Conservation (phyloP, 30 jellyfish, hydroid and myxozoan genomes). For the Clytia hemisphaerica region DNA sequence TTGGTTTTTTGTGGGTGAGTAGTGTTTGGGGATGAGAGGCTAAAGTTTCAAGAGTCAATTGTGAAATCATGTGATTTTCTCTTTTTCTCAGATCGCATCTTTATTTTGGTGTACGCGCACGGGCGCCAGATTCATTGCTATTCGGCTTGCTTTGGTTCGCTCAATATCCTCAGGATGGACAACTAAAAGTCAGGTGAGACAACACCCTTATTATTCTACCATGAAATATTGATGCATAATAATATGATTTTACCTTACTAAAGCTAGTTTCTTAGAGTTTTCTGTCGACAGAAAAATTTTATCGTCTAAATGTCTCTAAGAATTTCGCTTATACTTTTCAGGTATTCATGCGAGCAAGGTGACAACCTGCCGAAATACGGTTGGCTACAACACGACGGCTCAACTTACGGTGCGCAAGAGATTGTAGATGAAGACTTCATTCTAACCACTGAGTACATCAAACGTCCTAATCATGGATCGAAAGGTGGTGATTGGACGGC, state of each 20-base stretch:
- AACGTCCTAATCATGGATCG: constrained; percentile 55
- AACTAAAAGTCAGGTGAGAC: constrained; percentile 61
- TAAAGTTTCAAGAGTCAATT: background rate
- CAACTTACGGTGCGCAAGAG: constrained; percentile 86
- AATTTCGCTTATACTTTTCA: constrained; percentile 2
- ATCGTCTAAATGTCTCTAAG: too few relatives aligned
- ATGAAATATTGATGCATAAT: background rate
- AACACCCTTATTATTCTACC: background rate
- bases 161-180: constrained; percentile 83
- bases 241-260: too few relatives aligned
- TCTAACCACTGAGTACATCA: constrained; percentile 74
- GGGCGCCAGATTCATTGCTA: constrained; percentile 78
- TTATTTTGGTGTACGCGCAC: constrained; percentile 89
- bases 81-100: constrained; percentile 56
- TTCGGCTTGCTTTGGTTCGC: constrained; percentile 97
- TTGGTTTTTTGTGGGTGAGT: background rate
- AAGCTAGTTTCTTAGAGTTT: background rate
- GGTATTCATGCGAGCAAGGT: constrained; percentile 91
- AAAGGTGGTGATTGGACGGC: constrained; percentile 99
- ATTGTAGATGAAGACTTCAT: constrained; percentile 79
- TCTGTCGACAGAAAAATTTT: too few relatives aligned
- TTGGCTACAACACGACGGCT: constrained; percentile 93
- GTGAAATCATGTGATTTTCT: background rate
- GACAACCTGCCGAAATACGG: constrained; percentile 79
- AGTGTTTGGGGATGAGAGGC: background rate